These are phyloP conservation scores for Diceros bicornis DNA, from an alignment of 2,797 vertebrate species.

Conservation along the genomic window DNA sequence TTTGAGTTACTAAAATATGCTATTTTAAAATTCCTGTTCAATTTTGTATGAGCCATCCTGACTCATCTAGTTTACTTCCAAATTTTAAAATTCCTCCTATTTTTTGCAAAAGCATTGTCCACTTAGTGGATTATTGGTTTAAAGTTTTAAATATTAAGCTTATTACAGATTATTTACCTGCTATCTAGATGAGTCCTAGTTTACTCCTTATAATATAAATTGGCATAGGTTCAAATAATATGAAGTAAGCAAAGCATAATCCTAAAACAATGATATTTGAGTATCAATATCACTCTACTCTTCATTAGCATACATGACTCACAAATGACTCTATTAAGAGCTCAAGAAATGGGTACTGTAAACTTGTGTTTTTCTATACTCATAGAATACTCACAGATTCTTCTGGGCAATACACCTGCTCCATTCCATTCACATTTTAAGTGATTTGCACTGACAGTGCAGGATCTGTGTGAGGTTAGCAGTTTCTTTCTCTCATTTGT, in stretches of 20 bases:
- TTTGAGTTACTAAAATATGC: neutral
- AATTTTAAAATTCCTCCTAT: neutral
- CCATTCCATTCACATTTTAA: slow-evolving; percentile 19
- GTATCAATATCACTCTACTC: neutral
- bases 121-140: neutral
- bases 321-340: slow-evolving; percentile 3
- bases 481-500: slow-evolving; percentile 22
- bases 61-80: neutral
- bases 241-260: slow-evolving; percentile 18
- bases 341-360: neutral
- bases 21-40: slow-evolving; percentile 23
- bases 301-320: neutral
- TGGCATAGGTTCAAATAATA: neutral
- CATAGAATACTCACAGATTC: neutral
- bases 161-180: neutral
- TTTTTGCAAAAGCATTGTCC: neutral
- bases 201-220: slow-evolving; percentile 5
- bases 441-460: neutral
- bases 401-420: neutral
- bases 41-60: neutral
- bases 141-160: slow-evolving; percentile 53
- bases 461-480: neutral
- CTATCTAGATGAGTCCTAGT: neutral
- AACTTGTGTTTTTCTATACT: neutral
- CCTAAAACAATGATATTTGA: slow-evolving; percentile 43